Percentiles rank a stretch among this genome's conserved stretches.
Evolutionary conservation across 1,140 invertebrate species (phyloP).

Genomic region (Euwallacea fornicatus): DNA sequence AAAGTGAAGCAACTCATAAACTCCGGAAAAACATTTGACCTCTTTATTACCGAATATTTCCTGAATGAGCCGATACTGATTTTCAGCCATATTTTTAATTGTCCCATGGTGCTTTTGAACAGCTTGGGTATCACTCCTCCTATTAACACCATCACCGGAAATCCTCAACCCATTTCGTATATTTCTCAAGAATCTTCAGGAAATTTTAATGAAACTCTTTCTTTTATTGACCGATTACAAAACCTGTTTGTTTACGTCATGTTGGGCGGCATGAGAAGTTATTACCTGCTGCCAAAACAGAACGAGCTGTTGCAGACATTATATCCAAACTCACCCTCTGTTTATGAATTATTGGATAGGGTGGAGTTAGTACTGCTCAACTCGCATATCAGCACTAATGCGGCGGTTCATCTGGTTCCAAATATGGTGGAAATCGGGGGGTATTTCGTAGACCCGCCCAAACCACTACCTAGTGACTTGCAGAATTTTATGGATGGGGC

Average conservation of each 20-base stretch:
- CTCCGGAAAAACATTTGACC: slow-evolving; percentile 41
- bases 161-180: slow-evolving; percentile 50
- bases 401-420: slow-evolving; percentile 44
- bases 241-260: too few relatives aligned
- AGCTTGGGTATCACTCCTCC: slow-evolving; percentile 44
- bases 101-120: slow-evolving; percentile 44
- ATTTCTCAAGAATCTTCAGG: slow-evolving; percentile 37
- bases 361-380: slow-evolving; percentile 54
- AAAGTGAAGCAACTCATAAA: slow-evolving; percentile 35
- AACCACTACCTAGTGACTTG: slow-evolving; percentile 55
- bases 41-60: slow-evolving; percentile 43
- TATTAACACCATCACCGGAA: slow-evolving; percentile 48
- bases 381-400: slow-evolving; percentile 44
- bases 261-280: too few relatives aligned
- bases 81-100: slow-evolving; percentile 36
- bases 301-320: too few relatives aligned
- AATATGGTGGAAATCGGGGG: slow-evolving; percentile 42
- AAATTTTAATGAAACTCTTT: too few relatives aligned
- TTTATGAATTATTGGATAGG: slow-evolving; percentile 56
- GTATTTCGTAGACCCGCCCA: slow-evolving; percentile 43
- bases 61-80: slow-evolving; percentile 32
- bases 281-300: too few relatives aligned
- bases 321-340: slow-evolving; percentile 54
- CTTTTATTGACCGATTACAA: too few relatives aligned
- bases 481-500: slow-evolving; percentile 62